Percentiles rank a stretch among this genome's conserved stretches.
Conservation (phyloP, 2,797 vertebrate genomes). For the Cirrhinus molitorella region DNA sequence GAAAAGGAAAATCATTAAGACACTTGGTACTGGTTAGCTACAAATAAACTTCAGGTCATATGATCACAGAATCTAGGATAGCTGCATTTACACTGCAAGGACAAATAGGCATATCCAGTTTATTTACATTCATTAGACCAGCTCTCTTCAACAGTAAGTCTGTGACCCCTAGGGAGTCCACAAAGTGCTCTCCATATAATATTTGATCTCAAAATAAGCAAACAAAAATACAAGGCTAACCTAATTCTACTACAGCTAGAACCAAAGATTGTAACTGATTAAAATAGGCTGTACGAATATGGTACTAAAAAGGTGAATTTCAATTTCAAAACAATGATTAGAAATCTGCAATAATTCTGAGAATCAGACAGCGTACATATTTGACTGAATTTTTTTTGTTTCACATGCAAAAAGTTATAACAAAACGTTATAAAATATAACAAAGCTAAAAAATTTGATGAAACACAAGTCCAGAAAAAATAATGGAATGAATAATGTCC, state of each 20-base stretch:
- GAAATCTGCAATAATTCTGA: too few species aligned
- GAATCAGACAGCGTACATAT: neutral
- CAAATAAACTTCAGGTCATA: slow-evolving; percentile 3
- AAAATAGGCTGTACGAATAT: neutral
- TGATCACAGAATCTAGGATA: neutral
- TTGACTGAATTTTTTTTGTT: neutral
- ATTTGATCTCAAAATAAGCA: neutral
- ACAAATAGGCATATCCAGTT: neutral
- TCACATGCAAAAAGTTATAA: neutral
- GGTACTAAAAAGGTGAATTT: neutral
- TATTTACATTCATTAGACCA: neutral
- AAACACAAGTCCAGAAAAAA: neutral
- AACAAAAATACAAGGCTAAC: neutral
- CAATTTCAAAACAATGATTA: neutral
- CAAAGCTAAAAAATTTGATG: neutral
- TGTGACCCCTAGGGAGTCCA: neutral
- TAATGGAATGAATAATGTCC: neutral
- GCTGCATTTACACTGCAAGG: neutral
- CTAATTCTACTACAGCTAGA: slow-evolving; percentile 8
- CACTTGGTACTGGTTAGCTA: neutral
- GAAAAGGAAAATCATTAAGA: slow-evolving; percentile 1
- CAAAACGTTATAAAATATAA: too few species aligned
- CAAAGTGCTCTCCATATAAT: neutral
- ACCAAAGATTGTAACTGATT: neutral
- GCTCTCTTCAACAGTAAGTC: neutral